Evolutionary conservation across 2,888 invertebrate genomes (phyloP).

Genomic region (Pristionchus entomophagus): DNA sequence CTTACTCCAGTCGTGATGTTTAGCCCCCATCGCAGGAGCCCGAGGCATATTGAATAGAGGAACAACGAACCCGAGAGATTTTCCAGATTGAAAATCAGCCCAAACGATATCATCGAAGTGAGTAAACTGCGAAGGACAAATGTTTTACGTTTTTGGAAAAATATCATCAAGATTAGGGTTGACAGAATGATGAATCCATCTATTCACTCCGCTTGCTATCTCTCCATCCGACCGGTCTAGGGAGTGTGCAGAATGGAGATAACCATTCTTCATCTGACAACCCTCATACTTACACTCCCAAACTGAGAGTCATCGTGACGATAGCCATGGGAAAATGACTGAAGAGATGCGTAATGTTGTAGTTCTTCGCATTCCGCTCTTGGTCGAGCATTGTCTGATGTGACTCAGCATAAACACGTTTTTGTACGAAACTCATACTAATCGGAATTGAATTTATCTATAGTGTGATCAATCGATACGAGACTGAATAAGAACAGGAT

Average conservation of each 20-base stretch:
- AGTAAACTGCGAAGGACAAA: slow-evolving; percentile 64
- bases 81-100: slow-evolving; percentile 70
- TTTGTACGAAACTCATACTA: no score
- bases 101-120: slow-evolving; percentile 68
- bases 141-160: no score
- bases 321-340: slow-evolving; percentile 62
- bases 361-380: slow-evolving; percentile 54
- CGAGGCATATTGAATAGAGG: slow-evolving; percentile 66
- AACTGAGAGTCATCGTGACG: slow-evolving; percentile 59
- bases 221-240: no score
- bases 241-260: no score
- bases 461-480: no score
- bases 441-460: no score
- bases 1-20: slow-evolving; percentile 59
- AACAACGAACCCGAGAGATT: slow-evolving; percentile 67
- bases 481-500: no score
- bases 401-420: no score
- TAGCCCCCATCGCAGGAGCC: slow-evolving; percentile 66
- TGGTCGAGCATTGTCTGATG: slow-evolving; percentile 38
- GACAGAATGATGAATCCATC: no score
- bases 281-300: slow-evolving; percentile 60
- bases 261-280: no score
- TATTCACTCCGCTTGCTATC: no score
- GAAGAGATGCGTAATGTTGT: slow-evolving; percentile 64
- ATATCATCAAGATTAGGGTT: no score